phyloP scores from a whole-genome alignment of 2,888 invertebrate genomes.

The Oeneis ivallda region DNA sequence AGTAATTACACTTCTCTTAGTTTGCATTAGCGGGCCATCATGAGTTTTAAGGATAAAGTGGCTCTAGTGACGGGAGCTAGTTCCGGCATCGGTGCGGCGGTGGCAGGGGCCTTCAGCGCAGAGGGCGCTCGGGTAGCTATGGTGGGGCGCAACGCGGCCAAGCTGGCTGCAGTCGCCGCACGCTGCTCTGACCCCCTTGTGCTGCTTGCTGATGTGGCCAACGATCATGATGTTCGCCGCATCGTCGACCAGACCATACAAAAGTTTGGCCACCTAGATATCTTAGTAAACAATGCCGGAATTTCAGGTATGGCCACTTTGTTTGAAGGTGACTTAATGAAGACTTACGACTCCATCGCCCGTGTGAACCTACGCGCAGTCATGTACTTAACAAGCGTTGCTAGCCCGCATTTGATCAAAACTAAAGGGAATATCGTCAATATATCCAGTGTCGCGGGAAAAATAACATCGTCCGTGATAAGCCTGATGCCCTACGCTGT shows the following conservation, averaged over 20 bases:
- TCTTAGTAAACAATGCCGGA: constrained; percentile 52
- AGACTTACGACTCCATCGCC: constrained; percentile 25
- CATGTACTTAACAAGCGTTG: constrained; percentile 44
- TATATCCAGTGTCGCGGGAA: constrained; percentile 36
- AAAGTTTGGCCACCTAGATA: constrained; percentile 46
- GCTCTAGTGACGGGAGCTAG: constrained; percentile 54
- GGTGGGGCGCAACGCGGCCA: constrained; percentile 45
- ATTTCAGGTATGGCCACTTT: constrained; percentile 36
- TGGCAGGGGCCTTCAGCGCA: constrained; percentile 50
- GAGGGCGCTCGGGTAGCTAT: constrained; percentile 52
- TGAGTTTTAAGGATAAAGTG: constrained; percentile 18
- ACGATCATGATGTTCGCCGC: constrained; percentile 26
- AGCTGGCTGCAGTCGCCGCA: constrained; percentile 24
- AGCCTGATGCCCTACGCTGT: constrained; percentile 40
- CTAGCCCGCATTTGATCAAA: constrained; percentile 44
- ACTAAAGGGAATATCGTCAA: constrained; percentile 45
- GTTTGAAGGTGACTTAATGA: constrained; percentile 35
- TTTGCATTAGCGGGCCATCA: background rate
- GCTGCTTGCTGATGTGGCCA: constrained; percentile 21
- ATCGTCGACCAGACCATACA: constrained; percentile 44
- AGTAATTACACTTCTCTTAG: background rate
- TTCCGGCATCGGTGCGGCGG: constrained; percentile 57
- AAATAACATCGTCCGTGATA: constrained; percentile 7
- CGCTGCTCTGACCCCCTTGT: constrained; percentile 22
- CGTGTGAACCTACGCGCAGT: constrained; percentile 42